Evolutionary conservation across 2,113 vertebrate species (phyloP).

Genomic region (Psophia crepitans): DNA sequence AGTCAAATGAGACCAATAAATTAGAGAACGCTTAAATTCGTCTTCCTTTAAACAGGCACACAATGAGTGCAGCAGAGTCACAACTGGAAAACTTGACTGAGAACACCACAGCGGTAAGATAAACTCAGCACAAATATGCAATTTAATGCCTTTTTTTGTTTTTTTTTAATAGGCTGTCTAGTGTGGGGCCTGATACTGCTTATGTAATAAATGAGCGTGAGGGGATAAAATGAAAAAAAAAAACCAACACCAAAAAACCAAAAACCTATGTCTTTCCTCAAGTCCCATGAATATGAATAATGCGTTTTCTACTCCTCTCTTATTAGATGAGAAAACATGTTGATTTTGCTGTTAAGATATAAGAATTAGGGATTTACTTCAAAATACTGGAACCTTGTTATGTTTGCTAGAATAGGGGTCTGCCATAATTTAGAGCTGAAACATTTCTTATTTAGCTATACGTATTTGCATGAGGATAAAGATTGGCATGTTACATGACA

Average conservation of each 20-base stretch:
- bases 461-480: slow-evolving; percentile 20
- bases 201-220: slow-evolving; percentile 46
- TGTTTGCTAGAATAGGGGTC: background rate
- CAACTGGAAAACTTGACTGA: slow-evolving; percentile 57
- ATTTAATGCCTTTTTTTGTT: slow-evolving; percentile 13
- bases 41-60: slow-evolving; percentile 56
- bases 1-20: slow-evolving; percentile 71
- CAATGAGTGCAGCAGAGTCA: slow-evolving; percentile 57
- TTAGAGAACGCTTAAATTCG: slow-evolving; percentile 68
- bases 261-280: background rate
- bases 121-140: slow-evolving; percentile 57
- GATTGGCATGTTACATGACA: background rate
- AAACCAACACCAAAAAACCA: too few species aligned
- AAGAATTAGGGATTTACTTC: slow-evolving; percentile 10
- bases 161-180: slow-evolving; percentile 6
- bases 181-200: background rate
- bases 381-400: slow-evolving; percentile 1
- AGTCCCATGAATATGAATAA: slow-evolving; percentile 53
- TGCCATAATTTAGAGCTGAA: background rate
- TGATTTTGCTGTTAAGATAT: background rate
- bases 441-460: slow-evolving; percentile 1
- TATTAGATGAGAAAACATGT: slow-evolving; percentile 1
- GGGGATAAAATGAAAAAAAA: slow-evolving; percentile 47
- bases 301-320: slow-evolving; percentile 16
- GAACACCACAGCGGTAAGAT: slow-evolving; percentile 74